Percentiles rank a stretch among this genome's conserved stretches.
phyloP scores from a whole-genome alignment of 2,113 vertebrate species.

The Rhodinocichla rosea region DNA sequence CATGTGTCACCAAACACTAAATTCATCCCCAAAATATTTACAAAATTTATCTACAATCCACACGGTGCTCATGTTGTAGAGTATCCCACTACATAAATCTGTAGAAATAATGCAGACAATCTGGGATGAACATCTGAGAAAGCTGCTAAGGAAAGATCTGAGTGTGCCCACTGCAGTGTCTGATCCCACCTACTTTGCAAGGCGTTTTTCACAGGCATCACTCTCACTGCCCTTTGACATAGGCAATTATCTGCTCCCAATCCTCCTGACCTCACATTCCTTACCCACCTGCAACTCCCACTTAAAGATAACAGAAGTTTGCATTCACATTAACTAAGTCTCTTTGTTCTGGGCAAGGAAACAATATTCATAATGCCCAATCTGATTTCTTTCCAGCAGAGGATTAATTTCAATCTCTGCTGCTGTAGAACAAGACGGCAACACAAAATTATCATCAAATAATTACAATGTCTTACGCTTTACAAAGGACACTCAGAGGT shows the following conservation, averaged over 20 bases:
- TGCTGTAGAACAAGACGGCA: not conserved
- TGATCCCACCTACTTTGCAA: slow-evolving; percentile 43
- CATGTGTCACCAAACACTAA: not conserved
- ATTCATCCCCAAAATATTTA: not conserved
- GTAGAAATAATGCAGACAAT: not conserved
- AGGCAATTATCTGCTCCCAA: slow-evolving; percentile 27
- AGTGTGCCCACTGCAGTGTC: not conserved
- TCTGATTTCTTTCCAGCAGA: slow-evolving; percentile 27
- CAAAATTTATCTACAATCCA: not conserved
- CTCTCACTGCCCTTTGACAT: slow-evolving; percentile 49
- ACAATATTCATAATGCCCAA: slow-evolving; percentile 8
- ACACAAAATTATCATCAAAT: slow-evolving; percentile 1
- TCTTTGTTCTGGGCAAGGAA: slow-evolving; percentile 43
- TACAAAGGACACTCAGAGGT: slow-evolving; percentile 2
- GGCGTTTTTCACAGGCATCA: slow-evolving; percentile 31
- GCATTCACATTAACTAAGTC: slow-evolving; percentile 12
- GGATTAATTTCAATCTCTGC: slow-evolving; percentile 36
- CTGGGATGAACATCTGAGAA: not conserved
- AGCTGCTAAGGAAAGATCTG: not conserved
- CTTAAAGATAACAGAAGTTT: slow-evolving; percentile 47
- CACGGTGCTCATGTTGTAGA: not conserved
- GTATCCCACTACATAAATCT: not conserved
- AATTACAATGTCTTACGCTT: not conserved
- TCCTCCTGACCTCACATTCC: slow-evolving; percentile 59
- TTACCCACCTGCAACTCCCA: slow-evolving; percentile 57